These are phyloP conservation scores for Melozone crissalis DNA, from an alignment of 2,113 vertebrate species.

Conservation along the genomic window DNA sequence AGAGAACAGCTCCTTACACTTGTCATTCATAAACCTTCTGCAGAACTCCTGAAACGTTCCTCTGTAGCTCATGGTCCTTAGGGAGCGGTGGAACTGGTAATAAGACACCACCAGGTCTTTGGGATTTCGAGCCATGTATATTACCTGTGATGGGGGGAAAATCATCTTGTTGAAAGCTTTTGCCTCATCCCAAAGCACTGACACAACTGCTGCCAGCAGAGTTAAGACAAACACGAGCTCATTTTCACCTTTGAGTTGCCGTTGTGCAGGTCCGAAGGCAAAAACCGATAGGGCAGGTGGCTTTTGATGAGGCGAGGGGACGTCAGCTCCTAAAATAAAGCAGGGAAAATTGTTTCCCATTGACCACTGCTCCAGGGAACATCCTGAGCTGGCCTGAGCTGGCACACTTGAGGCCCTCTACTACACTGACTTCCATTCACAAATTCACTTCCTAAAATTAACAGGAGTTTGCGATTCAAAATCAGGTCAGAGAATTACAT, in stretches of 20 bases:
- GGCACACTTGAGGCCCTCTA: not conserved
- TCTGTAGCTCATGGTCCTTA: conserved; percentile 98
- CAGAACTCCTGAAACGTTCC: conserved; percentile 99
- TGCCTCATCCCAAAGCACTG: not conserved
- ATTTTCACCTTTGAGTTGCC: conserved; percentile 91
- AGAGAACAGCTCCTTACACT: conserved; percentile 79
- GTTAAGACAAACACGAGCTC: not conserved
- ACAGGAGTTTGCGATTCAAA: not conserved
- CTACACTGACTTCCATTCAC: not conserved
- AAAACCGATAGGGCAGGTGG: conserved; percentile 93
- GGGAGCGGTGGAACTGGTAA: conserved; percentile 97
- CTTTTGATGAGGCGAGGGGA: conserved; percentile 98
- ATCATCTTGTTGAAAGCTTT: not conserved
- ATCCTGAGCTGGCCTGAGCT: not conserved
- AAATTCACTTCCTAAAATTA: not conserved
- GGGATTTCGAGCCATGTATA: conserved; percentile 98
- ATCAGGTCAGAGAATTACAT: not conserved
- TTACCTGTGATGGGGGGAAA: conserved; percentile 76
- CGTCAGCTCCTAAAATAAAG: conserved; percentile 85
- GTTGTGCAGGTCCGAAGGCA: conserved; percentile 91
- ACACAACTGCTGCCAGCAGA: not conserved
- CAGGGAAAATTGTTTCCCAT: not conserved
- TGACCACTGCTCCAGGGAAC: not conserved
- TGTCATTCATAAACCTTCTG: conserved; percentile 96
- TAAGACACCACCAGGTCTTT: conserved; percentile 98